A percentile compares a stretch with the other conserved stretches of the same genome.
Conservation (phyloP, 2,888 invertebrate genomes). For the Melieria crassipennis region DNA sequence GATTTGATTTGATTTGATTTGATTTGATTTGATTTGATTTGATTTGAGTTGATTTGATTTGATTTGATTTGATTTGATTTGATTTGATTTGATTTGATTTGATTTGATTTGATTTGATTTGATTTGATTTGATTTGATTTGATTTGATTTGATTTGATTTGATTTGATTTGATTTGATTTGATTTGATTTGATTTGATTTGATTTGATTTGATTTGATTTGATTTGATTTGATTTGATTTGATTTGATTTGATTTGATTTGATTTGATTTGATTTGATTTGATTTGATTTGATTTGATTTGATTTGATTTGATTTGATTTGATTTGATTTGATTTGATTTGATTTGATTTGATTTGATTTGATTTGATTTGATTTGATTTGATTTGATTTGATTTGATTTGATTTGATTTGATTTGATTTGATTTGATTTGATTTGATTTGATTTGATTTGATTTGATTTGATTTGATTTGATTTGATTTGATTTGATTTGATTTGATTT, state of each 20-base stretch:
- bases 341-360: slow-evolving; percentile 21
- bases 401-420: neutral
- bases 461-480: neutral
- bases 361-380: neutral
- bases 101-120: slow-evolving; percentile 26
- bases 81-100: slow-evolving; percentile 23
- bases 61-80: slow-evolving; percentile 27
- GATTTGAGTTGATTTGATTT: slow-evolving; percentile 17
- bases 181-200: slow-evolving; percentile 26
- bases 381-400: neutral
- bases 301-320: slow-evolving; percentile 30
- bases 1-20: slow-evolving; percentile 23
- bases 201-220: slow-evolving; percentile 19
- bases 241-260: slow-evolving; percentile 23
- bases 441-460: neutral
- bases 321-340: slow-evolving; percentile 20
- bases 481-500: neutral
- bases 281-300: slow-evolving; percentile 9
- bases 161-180: slow-evolving; percentile 23
- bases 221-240: slow-evolving; percentile 27
- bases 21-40: slow-evolving; percentile 26
- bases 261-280: slow-evolving; percentile 26
- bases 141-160: slow-evolving; percentile 27
- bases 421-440: neutral
- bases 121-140: slow-evolving; percentile 19